Base-by-base conservation (phyloP, 2,797 vertebrate genomes). In the Neosalanx taihuensis region DNA sequence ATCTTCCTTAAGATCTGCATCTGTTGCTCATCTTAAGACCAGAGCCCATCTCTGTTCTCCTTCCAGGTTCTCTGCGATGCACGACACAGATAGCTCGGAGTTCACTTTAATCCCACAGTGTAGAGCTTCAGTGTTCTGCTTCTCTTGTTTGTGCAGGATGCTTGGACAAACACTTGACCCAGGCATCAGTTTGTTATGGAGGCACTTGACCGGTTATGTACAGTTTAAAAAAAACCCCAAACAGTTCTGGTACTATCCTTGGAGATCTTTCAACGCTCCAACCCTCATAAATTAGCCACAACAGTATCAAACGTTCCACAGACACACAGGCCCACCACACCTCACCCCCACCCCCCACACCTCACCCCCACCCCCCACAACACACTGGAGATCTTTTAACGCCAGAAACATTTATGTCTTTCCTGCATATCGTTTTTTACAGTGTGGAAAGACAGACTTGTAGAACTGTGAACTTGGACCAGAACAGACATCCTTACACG, bases 391-490 rank as follows among this genome's bases (percentile, higher is more conserved):
- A 82, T 76, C 75, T 57, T 80, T 62, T 69, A 56, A 75, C 81
- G 76, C 73, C 64, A 61, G 81, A 86, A 85, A 87, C 79, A 26
- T 81, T 85, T 74, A 75, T 83, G 72, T 77, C 79, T 71, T 89
- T 89, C 88, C 84, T 79, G 84, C 63, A 17, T 83, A 81, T 87
- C 74, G 20, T 74, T 73, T 89, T 87, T 86, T 86, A 84, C 72
- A 76, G 81, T 37, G 81, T 75, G 62, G 69, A 5, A 79, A 74
- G 72, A 76, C 64, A 26, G 73, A 80, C 74, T 77, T 74, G 79
- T 76, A 73, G 76, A 64, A 72, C 84, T 84, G 84, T 85, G 80
- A 90, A 88, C 76, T 63, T 69, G 68, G 84, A 71, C 49, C 66
- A 80, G 72, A 64, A 61, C 29, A 61, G 51, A 65, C 64, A 53